phyloP scores from a whole-genome alignment of 2,888 invertebrate species.

The Megalurothrips usitatus region DNA sequence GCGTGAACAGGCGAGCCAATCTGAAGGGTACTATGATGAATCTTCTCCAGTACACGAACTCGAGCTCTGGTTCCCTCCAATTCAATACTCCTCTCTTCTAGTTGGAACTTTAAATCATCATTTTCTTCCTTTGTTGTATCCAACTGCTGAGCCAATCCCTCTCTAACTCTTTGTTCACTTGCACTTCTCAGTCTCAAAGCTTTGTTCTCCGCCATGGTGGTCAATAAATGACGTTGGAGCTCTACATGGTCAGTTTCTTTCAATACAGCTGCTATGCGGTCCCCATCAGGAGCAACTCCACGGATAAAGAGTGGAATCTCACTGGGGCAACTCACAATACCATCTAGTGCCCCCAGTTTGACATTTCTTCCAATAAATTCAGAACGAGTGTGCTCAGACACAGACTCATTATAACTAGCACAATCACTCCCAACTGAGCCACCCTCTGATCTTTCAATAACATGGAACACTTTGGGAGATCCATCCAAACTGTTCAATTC shows the following conservation, averaged over 20 bases:
- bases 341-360: conserved; percentile 60
- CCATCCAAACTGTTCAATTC: conserved; percentile 5
- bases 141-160: conserved; percentile 60
- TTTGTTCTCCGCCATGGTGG: conserved; percentile 57
- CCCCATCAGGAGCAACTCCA: conserved; percentile 63
- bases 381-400: conserved; percentile 1
- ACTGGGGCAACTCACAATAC: conserved; percentile 59
- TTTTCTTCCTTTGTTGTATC: conserved; percentile 72
- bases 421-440: conserved; percentile 10
- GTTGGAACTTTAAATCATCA: conserved; percentile 75
- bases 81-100: conserved; percentile 78
- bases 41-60: conserved; percentile 65
- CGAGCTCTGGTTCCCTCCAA: conserved; percentile 75
- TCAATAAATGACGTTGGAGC: conserved; percentile 77
- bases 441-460: not conserved
- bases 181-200: not conserved
- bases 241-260: conserved; percentile 75
- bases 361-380: conserved; percentile 19
- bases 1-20: conserved; percentile 39
- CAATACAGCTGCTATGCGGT: conserved; percentile 77
- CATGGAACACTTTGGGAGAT: not conserved
- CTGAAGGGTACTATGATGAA: conserved; percentile 39
- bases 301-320: conserved; percentile 48
- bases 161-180: conserved; percentile 51
- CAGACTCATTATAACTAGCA: conserved; percentile 27